Evolutionary conservation across 2,797 vertebrate genomes (phyloP).

Genomic region (Malurus splendens): DNA sequence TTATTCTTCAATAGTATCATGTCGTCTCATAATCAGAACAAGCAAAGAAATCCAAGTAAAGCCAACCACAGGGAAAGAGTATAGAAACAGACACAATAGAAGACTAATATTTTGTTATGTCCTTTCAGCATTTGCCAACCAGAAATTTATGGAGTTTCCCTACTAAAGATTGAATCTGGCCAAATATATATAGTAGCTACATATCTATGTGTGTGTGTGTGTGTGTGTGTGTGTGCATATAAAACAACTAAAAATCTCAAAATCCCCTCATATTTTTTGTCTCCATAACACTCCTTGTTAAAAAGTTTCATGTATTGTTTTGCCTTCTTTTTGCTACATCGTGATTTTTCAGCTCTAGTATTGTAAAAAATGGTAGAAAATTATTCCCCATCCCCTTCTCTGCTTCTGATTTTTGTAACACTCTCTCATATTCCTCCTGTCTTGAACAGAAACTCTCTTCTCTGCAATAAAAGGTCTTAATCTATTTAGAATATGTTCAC

Average conservation of each 20-base stretch:
- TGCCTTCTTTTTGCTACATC: neutral
- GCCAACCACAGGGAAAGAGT: neutral
- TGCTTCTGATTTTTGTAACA: neutral
- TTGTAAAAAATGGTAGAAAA: neutral
- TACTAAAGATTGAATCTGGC: neutral
- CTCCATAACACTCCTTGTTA: neutral
- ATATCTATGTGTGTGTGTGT: fast-evolving
- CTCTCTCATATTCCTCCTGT: neutral
- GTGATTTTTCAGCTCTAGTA: neutral
- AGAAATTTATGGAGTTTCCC: neutral
- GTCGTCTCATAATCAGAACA: neutral
- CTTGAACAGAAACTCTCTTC: neutral
- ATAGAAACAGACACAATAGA: neutral
- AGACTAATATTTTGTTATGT: neutral
- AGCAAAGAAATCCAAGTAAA: neutral
- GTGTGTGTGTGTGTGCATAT: fast-evolving
- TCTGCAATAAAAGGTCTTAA: neutral
- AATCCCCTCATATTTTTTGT: neutral
- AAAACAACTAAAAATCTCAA: neutral
- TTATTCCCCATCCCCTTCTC: neutral
- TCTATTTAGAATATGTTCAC: neutral
- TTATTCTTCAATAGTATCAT: neutral
- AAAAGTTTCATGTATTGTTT: neutral
- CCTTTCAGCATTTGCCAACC: neutral
- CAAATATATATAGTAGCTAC: neutral